Percentiles rank a stretch among this genome's conserved stretches.
These are phyloP conservation scores for Heterohyrax brucei DNA, from an alignment of 2,797 vertebrate genomes.

Conservation along the genomic window DNA sequence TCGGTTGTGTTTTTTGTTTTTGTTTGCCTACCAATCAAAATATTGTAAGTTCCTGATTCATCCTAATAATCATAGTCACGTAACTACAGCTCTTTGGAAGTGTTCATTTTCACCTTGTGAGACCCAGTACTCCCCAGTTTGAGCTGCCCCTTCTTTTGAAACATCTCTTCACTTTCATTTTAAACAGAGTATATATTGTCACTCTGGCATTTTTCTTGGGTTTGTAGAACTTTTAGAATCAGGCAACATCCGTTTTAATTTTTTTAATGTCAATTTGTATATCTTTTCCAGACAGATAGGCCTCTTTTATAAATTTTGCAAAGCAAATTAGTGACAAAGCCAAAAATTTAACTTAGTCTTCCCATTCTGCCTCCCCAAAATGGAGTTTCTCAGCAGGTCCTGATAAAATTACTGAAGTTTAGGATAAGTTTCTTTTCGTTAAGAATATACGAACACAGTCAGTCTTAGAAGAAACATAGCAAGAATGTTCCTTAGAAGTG, in stretches of 20 bases:
- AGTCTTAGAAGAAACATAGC: too few relatives aligned
- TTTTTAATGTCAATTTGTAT: neutral
- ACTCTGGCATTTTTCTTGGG: neutral
- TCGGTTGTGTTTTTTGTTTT: too few relatives aligned
- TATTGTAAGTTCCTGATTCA: too few relatives aligned
- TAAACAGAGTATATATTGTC: too few relatives aligned
- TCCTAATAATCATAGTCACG: too few relatives aligned
- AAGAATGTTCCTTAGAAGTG: too few relatives aligned
- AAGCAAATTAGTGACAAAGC: neutral
- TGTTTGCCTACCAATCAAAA: too few relatives aligned
- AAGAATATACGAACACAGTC: neutral
- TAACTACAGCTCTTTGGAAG: too few relatives aligned
- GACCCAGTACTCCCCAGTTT: too few relatives aligned
- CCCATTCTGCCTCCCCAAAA: neutral
- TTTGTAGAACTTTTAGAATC: neutral
- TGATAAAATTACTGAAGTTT: constrained; percentile 8
- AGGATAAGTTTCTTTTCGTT: neutral
- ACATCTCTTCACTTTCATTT: too few relatives aligned
- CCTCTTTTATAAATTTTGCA: neutral
- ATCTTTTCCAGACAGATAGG: neutral
- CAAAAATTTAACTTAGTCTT: neutral
- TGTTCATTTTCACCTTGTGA: too few relatives aligned
- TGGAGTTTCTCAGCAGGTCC: neutral
- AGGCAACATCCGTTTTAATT: neutral
- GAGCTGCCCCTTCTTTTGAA: too few relatives aligned